Conservation (phyloP, 2,113 vertebrate genomes). For the Pteronura brasiliensis region DNA sequence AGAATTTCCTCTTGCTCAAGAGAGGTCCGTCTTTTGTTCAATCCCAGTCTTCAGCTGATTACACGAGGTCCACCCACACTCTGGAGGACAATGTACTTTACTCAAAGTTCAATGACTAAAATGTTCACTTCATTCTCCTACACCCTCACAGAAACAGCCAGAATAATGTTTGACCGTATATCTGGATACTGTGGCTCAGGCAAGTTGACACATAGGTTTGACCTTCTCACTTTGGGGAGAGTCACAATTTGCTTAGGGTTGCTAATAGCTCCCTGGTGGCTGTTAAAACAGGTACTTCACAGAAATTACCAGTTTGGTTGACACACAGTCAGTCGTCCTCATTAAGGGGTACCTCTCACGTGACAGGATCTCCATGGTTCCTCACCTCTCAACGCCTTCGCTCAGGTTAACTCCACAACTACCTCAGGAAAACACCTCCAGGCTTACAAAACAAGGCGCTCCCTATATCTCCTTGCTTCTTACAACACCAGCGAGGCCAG, state of each 20-base stretch:
- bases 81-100: background rate
- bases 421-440: background rate
- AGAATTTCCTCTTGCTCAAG: no score
- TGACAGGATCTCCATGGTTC: background rate
- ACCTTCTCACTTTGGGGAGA: background rate
- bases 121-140: background rate
- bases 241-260: background rate
- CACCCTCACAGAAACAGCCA: background rate
- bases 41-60: background rate
- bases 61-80: background rate
- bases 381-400: background rate
- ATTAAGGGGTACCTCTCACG: background rate
- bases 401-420: background rate
- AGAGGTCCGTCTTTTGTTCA: background rate
- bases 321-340: background rate
- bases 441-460: background rate
- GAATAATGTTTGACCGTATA: background rate
- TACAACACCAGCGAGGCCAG: rapidly evolving
- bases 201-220: background rate
- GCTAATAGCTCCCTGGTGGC: background rate
- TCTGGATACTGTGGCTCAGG: background rate
- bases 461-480: background rate
- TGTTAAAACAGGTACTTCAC: background rate
- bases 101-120: background rate
- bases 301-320: background rate